phyloP scores from a whole-genome alignment of 2,113 vertebrate species.

The Tenebrosternarchus preto region DNA sequence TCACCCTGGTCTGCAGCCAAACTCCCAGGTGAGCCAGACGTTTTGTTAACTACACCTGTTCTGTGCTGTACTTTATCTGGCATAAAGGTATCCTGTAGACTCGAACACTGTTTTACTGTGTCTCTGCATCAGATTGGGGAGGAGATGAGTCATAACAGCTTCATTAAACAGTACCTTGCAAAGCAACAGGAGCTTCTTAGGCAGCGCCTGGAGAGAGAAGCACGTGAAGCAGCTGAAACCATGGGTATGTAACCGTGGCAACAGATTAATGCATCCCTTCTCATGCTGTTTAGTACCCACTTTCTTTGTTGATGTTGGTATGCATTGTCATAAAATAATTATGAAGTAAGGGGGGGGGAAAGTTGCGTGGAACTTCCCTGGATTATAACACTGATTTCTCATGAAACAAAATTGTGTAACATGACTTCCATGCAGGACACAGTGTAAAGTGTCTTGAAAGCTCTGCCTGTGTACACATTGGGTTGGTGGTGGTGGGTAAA shows the following conservation, averaged over 20 bases:
- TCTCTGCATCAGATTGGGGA: constrained; percentile 81
- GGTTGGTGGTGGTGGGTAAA: too few relatives aligned
- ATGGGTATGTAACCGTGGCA: constrained; percentile 80
- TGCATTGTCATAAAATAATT: too few relatives aligned
- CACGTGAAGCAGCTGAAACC: constrained; percentile 82
- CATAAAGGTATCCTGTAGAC: background rate
- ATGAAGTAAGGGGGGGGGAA: too few relatives aligned
- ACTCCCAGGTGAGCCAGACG: constrained; percentile 81
- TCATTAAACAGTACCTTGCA: constrained; percentile 92
- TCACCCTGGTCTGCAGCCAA: constrained; percentile 87
- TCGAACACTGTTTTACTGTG: constrained; percentile 19
- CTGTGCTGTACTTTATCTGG: background rate
- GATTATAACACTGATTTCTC: too few relatives aligned
- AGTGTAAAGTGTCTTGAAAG: too few relatives aligned
- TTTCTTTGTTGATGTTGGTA: too few relatives aligned
- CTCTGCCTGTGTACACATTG: too few relatives aligned
- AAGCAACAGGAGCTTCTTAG: constrained; percentile 89
- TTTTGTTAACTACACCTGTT: background rate
- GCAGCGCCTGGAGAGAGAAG: constrained; percentile 87
- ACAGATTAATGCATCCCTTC: too few relatives aligned
- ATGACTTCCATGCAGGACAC: too few relatives aligned
- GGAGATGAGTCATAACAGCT: constrained; percentile 95
- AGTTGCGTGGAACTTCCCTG: too few relatives aligned
- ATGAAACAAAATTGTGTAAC: too few relatives aligned
- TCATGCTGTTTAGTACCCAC: too few relatives aligned